These are phyloP conservation scores for Leptogaster cylindrica DNA, from an alignment of 2,888 invertebrate genomes.

Conservation along the genomic window DNA sequence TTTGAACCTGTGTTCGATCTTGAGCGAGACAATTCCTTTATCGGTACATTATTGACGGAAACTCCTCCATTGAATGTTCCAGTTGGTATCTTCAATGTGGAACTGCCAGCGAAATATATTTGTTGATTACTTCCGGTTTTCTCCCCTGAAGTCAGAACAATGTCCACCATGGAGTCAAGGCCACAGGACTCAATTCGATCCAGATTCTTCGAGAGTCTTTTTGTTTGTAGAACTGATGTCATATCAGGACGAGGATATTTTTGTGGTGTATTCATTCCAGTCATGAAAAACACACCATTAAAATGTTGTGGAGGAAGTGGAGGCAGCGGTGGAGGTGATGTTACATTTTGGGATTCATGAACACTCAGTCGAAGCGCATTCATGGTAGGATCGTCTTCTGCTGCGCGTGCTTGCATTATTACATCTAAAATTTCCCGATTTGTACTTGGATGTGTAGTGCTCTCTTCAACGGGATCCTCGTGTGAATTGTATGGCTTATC, in stretches of 20 bases:
- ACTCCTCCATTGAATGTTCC: slow-evolving; percentile 41
- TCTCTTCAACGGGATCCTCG: slow-evolving; percentile 34
- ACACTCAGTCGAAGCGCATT: slow-evolving; percentile 59
- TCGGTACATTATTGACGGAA: slow-evolving; percentile 20
- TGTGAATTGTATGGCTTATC: slow-evolving; percentile 53
- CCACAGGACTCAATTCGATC: slow-evolving; percentile 76
- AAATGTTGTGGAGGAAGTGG: slow-evolving; percentile 61
- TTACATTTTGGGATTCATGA: slow-evolving; percentile 38
- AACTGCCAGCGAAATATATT: slow-evolving; percentile 59
- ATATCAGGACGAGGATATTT: slow-evolving; percentile 62
- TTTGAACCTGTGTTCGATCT: slow-evolving; percentile 65
- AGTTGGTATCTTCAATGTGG: slow-evolving; percentile 52
- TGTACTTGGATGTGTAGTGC: slow-evolving; percentile 55
- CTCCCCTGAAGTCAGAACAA: slow-evolving; percentile 69
- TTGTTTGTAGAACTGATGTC: slow-evolving; percentile 66
- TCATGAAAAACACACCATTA: slow-evolving; percentile 68
- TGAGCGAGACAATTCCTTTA: slow-evolving; percentile 51
- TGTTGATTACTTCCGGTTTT: slow-evolving; percentile 58
- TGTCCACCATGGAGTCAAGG: slow-evolving; percentile 74
- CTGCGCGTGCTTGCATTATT: slow-evolving; percentile 65
- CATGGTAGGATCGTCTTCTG: slow-evolving; percentile 59
- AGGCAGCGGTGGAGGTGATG: slow-evolving; percentile 34
- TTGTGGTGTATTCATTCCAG: slow-evolving; percentile 64
- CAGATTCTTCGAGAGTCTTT: slow-evolving; percentile 75
- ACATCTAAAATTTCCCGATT: slow-evolving; percentile 68